Percentiles rank a stretch among this genome's conserved stretches.
These are phyloP conservation scores for Galemys pyrenaicus DNA, from an alignment of 2,113 vertebrate species.

Conservation along the genomic window DNA sequence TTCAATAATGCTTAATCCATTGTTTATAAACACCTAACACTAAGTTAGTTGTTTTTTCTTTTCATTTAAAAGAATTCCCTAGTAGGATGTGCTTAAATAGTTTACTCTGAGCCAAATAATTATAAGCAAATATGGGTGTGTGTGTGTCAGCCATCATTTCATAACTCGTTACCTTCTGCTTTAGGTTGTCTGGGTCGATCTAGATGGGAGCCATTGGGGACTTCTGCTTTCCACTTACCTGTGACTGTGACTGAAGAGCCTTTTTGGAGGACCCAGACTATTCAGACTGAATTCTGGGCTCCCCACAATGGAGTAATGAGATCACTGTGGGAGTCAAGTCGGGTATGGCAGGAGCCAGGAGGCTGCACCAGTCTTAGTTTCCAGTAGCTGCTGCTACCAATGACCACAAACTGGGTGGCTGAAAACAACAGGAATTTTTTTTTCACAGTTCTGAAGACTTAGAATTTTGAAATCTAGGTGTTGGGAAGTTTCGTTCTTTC, in stretches of 20 bases:
- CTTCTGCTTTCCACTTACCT: background rate
- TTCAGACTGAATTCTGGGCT: background rate
- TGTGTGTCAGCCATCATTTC: background rate
- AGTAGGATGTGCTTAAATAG: background rate
- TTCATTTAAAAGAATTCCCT: background rate
- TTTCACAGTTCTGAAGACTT: background rate
- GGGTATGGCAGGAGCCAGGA: too few species aligned
- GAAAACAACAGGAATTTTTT: background rate
- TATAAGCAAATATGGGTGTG: background rate
- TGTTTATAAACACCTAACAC: background rate
- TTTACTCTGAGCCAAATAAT: slow-evolving; percentile 31
- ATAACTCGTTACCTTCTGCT: background rate
- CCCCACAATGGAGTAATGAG: background rate
- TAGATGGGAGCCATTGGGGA: background rate
- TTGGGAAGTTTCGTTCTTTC: background rate
- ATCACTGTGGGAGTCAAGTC: background rate
- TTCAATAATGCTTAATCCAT: background rate
- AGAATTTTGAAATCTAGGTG: background rate
- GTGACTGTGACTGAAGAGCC: background rate
- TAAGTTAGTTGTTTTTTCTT: background rate
- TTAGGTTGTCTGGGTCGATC: background rate
- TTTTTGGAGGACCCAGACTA: background rate
- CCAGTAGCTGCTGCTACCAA: background rate
- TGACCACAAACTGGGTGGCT: background rate
- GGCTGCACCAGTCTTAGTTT: background rate